Percentiles rank a stretch among this genome's conserved stretches.
phyloP scores from a whole-genome alignment of 2,797 vertebrate genomes.

The Ataeniobius toweri region DNA sequence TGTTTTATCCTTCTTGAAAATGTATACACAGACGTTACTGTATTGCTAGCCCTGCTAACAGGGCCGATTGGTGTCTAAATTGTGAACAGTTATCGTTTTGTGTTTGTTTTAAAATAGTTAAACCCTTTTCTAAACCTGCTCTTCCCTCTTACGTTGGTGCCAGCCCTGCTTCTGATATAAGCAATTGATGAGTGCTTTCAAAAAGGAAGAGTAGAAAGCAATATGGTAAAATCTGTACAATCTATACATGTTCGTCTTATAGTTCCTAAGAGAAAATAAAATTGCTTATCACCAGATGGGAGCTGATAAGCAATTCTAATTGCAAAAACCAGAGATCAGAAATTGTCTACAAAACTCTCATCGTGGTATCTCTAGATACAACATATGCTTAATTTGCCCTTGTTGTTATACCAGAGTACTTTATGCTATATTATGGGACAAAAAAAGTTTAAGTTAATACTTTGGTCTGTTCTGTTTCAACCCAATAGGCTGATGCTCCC shows the following conservation, averaged over 20 bases:
- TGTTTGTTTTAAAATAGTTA: neutral
- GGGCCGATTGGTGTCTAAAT: neutral
- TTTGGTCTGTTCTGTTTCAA: neutral
- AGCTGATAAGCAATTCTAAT: no score
- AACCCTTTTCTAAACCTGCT: neutral
- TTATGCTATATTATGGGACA: neutral
- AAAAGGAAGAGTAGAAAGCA: neutral
- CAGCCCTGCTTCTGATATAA: neutral
- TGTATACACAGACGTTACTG: no score
- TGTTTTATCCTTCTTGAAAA: neutral
- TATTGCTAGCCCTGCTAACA: neutral
- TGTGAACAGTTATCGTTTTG: neutral
- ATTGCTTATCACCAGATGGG: neutral
- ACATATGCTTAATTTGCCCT: neutral
- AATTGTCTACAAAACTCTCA: neutral
- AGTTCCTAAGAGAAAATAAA: neutral
- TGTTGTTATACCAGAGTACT: neutral
- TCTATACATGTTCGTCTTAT: neutral
- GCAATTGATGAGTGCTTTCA: neutral
- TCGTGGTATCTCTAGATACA: neutral
- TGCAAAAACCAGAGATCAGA: neutral
- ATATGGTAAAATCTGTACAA: neutral
- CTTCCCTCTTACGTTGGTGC: neutral
- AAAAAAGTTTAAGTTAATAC: neutral
- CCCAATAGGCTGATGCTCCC: constrained; percentile 84